phyloP scores from a whole-genome alignment of 2,888 invertebrate genomes.

The Slavum lentiscoides region DNA sequence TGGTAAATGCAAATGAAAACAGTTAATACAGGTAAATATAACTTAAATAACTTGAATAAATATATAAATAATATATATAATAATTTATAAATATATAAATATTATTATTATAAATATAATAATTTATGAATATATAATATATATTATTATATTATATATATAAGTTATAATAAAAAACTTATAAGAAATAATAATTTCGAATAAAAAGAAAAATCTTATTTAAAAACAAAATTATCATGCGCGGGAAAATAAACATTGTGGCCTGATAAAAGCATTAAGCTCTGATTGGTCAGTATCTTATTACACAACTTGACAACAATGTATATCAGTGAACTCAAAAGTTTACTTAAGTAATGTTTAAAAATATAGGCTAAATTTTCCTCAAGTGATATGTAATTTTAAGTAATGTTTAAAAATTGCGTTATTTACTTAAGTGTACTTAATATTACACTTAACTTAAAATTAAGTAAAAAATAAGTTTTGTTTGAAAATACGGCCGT shows the following conservation, averaged over 20 bases:
- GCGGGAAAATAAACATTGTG: slow-evolving; percentile 7
- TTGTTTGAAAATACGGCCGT: not conserved
- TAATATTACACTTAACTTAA: no score
- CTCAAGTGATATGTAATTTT: slow-evolving; percentile 6
- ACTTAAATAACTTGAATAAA: no score
- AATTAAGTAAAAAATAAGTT: no score
- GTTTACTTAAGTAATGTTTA: slow-evolving; percentile 2
- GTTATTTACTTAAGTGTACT: no score
- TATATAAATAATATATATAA: no score
- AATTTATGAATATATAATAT: no score
- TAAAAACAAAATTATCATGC: not conserved
- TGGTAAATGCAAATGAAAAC: slow-evolving; percentile 8
- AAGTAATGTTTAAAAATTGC: slow-evolving; percentile 7
- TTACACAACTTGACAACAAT: slow-evolving; percentile 11
- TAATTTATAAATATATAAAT: no score
- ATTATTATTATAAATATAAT: no score
- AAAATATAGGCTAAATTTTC: slow-evolving; percentile 3
- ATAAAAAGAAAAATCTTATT: no score
- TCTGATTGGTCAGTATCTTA: slow-evolving; percentile 6
- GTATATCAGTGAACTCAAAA: slow-evolving; percentile 8
- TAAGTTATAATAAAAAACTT: slow-evolving; percentile 1
- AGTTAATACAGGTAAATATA: no score
- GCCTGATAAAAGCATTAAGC: slow-evolving; percentile 7
- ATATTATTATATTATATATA: slow-evolving; percentile 5
- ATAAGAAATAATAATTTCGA: not conserved